A percentile compares a stretch with the other conserved stretches of the same genome.
Evolutionary conservation across 2,797 vertebrate genomes (phyloP).

Genomic region (Crenichthys baileyi): DNA sequence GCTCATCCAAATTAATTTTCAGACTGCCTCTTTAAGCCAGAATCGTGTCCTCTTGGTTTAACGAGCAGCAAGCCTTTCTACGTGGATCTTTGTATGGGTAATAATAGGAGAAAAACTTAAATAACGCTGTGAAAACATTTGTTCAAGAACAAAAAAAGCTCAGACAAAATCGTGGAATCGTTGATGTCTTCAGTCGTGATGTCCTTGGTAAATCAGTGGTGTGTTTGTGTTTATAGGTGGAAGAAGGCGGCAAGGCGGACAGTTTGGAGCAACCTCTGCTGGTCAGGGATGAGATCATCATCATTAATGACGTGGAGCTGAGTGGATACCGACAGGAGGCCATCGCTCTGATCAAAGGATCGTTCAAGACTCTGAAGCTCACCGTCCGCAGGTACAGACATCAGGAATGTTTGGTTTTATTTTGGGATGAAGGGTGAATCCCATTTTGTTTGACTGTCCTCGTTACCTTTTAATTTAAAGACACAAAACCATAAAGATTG

Average conservation of each 20-base stretch:
- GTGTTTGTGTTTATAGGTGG: slow-evolving; percentile 76
- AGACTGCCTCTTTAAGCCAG: no score
- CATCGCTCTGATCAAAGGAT: slow-evolving; percentile 91
- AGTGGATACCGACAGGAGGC: slow-evolving; percentile 91
- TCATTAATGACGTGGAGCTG: slow-evolving; percentile 89
- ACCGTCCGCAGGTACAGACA: slow-evolving; percentile 84
- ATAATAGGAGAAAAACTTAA: no score
- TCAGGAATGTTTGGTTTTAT: background rate
- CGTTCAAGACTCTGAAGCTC: slow-evolving; percentile 88
- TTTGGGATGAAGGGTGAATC: background rate
- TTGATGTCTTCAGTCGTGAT: no score
- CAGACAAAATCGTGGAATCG: no score
- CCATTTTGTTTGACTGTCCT: background rate
- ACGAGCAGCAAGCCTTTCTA: no score
- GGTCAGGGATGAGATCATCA: slow-evolving; percentile 87
- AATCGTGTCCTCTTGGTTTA: no score
- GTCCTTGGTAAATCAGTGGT: background rate
- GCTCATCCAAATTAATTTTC: background rate
- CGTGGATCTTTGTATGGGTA: no score
- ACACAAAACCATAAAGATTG: background rate
- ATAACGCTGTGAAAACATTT: no score
- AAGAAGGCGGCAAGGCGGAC: slow-evolving; percentile 88
- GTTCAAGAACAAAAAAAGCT: no score
- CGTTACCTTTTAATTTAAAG: no score
- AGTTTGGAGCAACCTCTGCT: slow-evolving; percentile 81